These are phyloP conservation scores for Pristionchus entomophagus DNA, from an alignment of 2,888 invertebrate species.

Conservation along the genomic window DNA sequence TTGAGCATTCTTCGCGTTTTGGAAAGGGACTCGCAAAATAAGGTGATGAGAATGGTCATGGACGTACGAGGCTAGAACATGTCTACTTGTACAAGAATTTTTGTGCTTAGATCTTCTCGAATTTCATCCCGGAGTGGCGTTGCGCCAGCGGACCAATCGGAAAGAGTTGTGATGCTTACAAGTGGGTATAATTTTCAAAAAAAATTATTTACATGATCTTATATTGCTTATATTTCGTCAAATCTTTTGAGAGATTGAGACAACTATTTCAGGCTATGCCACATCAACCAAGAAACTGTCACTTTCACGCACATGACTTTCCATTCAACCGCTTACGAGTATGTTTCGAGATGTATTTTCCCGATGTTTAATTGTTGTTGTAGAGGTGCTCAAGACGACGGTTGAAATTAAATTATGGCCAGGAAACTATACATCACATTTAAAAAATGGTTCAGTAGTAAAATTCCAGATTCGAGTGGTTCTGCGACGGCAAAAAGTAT, in stretches of 20 bases:
- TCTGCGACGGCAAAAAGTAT: constrained; percentile 66
- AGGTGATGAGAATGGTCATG: no score
- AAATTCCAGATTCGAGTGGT: constrained; percentile 66
- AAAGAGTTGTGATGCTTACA: neutral
- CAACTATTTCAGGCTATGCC: neutral
- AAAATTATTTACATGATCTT: no score
- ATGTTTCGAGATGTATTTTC: neutral
- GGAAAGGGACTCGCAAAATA: no score
- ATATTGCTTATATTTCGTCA: no score
- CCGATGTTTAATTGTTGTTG: no score
- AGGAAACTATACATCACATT: neutral
- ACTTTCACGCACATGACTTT: constrained; percentile 17
- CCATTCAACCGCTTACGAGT: neutral
- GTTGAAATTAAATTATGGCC: no score
- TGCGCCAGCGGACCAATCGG: neutral
- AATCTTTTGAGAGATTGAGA: neutral
- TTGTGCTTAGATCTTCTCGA: constrained; percentile 38
- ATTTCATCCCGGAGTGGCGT: constrained; percentile 9
- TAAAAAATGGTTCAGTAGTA: neutral
- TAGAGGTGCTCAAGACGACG: no score
- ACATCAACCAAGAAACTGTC: neutral
- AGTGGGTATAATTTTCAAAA: neutral
- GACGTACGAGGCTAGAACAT: no score
- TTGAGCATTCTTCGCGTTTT: no score
- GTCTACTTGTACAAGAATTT: no score